A percentile compares a stretch with the other conserved stretches of the same genome.
phyloP scores from a whole-genome alignment of 2,888 invertebrate genomes.

The Falcaria lacertinaria region DNA sequence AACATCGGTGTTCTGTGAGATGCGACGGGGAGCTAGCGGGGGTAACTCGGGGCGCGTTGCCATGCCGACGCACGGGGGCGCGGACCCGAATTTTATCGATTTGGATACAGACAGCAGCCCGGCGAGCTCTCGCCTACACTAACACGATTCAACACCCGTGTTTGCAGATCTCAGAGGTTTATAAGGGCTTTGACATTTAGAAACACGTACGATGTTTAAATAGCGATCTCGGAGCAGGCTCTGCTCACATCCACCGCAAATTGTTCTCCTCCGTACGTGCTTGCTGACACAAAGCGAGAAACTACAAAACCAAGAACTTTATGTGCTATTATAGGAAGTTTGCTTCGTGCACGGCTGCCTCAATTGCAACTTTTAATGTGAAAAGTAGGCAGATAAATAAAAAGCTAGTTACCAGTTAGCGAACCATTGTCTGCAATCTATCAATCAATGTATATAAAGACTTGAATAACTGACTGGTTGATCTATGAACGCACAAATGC shows the following conservation, averaged over 20 bases:
- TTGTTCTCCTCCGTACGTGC: constrained; percentile 33
- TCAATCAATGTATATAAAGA: too few species aligned
- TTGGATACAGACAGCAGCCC: constrained; percentile 75
- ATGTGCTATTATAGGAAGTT: constrained; percentile 3
- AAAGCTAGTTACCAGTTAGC: too few species aligned
- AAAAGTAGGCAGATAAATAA: neutral
- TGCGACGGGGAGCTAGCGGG: constrained; percentile 41
- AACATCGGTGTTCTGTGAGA: constrained; percentile 74
- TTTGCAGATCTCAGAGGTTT: constrained; percentile 73
- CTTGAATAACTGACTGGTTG: too few species aligned
- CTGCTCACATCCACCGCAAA: constrained; percentile 32
- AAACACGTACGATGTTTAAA: constrained; percentile 55
- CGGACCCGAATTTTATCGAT: constrained; percentile 79
- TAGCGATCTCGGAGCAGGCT: constrained; percentile 34
- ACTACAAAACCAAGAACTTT: constrained; percentile 6
- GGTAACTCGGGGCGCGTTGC: constrained; percentile 55
- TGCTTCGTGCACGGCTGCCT: constrained; percentile 4
- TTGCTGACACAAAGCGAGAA: constrained; percentile 21
- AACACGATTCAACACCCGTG: constrained; percentile 74
- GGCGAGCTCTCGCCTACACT: constrained; percentile 66
- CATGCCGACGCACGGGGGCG: constrained; percentile 70
- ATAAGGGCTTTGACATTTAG: constrained; percentile 69
- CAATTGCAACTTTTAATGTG: neutral
- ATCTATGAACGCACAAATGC: too few species aligned
- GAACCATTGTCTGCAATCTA: too few species aligned